Conservation (phyloP, 2,797 vertebrate species). For the Mormyrops attenuatus region DNA sequence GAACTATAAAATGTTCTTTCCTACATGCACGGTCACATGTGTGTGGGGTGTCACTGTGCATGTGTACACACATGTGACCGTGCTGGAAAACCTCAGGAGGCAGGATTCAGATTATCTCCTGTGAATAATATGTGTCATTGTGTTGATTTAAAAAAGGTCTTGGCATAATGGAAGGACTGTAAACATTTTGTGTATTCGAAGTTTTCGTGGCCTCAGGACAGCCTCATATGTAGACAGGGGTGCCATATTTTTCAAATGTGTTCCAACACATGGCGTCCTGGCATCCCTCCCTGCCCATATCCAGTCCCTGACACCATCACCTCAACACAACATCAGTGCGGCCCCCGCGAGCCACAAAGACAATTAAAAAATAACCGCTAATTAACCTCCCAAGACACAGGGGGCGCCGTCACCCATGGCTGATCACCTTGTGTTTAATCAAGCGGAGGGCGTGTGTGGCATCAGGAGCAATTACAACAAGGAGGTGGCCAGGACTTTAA, state of each 20-base stretch:
- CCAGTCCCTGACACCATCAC: conserved; percentile 18
- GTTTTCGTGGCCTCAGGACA: not conserved
- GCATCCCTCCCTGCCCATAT: not conserved
- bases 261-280: conserved; percentile 10
- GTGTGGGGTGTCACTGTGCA: not conserved
- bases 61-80: not conserved
- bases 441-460: not conserved
- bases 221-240: not conserved
- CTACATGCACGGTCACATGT: not conserved
- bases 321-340: not conserved
- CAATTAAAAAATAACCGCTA: not conserved
- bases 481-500: not conserved
- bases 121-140: not conserved
- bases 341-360: not conserved
- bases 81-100: not conserved
- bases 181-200: not conserved
- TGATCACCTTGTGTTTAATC: not conserved
- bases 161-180: not conserved
- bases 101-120: not conserved
- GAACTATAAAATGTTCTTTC: not conserved
- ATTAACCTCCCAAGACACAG: not conserved
- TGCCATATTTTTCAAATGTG: not conserved
- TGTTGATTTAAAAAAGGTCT: not conserved
- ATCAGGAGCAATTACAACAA: not conserved
- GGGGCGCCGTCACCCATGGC: not conserved